Base-by-base conservation (phyloP, 1,140 invertebrate genomes). In the Brachionus manjavacas region DNA sequence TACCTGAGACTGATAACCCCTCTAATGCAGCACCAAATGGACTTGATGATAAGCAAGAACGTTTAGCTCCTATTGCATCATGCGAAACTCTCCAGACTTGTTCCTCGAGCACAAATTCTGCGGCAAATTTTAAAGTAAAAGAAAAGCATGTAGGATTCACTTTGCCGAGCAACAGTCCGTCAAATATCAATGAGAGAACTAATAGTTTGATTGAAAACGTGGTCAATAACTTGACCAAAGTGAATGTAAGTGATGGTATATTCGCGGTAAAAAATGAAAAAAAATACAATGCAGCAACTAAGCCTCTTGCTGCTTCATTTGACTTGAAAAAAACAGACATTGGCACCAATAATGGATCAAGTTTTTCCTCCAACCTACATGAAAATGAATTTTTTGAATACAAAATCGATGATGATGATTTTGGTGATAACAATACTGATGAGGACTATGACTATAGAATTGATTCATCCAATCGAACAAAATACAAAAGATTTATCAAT, bases 31-130 rank as follows among this genome's bases (percentile, higher is more conserved):
- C 4, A 41, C 1, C 28, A 20, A 41, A 39, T 28, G 86, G 85
- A 35, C 83, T 88, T 9, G 85, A 84, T 14, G 87, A 86, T 28
- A 86, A 86, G 20, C 86, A 85, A 64, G 85, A 86, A 39, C 88
- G 87, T 72, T 85, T 89, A 70, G 89, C 89, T 23, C 89, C 89
- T 8, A 89, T 90, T 12, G 89, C 89, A 12, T 88, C 88, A 6
- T 89, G 88, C 85, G 89, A 89, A 84, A 89, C 88, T 9, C 84
- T 89, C 14, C 87, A 76, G 25, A 76, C 72, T 20, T 76, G 16
- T 76, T 76, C 72, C 12, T 76, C 72, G 9, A 9, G 41, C 20
- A 12, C 72, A 8, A 76, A 76, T 76, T 76, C 16, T 76, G 11
- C n/a, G 2, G 4, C 25, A 31, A 23, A 68, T 28, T n/a, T 64